Percentiles rank a stretch among this genome's conserved stretches.
Conservation (phyloP, 2,797 vertebrate species). For the Pitangus sulphuratus region DNA sequence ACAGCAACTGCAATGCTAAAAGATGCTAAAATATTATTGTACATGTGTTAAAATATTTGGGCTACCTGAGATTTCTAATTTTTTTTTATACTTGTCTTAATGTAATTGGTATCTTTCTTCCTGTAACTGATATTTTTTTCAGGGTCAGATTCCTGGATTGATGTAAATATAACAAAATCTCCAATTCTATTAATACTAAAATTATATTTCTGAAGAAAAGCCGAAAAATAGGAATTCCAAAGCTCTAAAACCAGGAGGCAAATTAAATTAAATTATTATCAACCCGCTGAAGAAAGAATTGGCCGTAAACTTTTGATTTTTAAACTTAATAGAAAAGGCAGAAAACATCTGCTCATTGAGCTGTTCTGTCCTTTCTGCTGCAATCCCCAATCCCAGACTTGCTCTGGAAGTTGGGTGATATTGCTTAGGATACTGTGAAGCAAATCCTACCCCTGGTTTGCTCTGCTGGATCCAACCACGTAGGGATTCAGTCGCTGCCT, state of each 20-base stretch:
- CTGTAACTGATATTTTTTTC: background rate
- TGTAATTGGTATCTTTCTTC: background rate
- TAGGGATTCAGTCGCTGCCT: fast-evolving
- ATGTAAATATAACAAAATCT: background rate
- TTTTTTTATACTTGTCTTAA: background rate
- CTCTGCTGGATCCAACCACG: fast-evolving
- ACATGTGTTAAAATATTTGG: background rate
- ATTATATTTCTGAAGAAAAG: background rate
- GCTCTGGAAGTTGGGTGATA: background rate
- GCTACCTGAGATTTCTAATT: background rate
- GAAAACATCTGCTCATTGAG: background rate
- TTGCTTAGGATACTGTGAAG: fast-evolving
- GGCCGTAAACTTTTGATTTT: background rate
- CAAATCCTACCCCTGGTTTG: background rate
- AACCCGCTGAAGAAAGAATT: background rate
- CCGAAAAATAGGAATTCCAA: background rate
- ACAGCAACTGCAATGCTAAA: background rate
- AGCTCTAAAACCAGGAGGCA: background rate
- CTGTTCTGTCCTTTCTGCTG: background rate
- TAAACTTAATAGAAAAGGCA: background rate
- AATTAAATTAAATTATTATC: background rate
- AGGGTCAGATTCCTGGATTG: background rate
- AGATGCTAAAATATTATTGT: background rate
- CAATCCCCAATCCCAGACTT: background rate
- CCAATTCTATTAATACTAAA: background rate